A percentile compares a stretch with the other conserved stretches of the same genome.
Conservation (phyloP, 2,113 vertebrate species). For the Loxodonta africana region DNA sequence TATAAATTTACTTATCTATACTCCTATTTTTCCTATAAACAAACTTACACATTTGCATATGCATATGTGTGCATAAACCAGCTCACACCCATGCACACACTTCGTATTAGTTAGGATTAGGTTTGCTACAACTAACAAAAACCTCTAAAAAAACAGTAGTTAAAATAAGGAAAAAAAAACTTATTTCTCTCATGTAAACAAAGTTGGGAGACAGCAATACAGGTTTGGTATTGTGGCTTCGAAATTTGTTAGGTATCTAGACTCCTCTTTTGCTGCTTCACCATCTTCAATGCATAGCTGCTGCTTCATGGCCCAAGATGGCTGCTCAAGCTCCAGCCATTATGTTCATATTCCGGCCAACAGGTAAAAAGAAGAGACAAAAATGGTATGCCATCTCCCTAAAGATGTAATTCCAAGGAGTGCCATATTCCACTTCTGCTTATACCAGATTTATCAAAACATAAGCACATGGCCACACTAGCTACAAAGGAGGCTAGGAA, state of each 20-base stretch:
- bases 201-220: neutral
- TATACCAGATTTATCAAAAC: neutral
- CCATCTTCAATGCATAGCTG: neutral
- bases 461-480: neutral
- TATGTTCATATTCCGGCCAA: neutral
- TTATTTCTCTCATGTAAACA: neutral
- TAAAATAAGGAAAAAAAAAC: neutral
- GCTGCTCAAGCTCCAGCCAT: neutral
- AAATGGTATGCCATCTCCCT: neutral
- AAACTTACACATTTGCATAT: neutral
- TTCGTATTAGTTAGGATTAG: conserved; percentile 4
- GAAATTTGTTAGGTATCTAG: neutral
- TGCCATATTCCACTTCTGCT: neutral
- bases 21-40: too few relatives aligned
- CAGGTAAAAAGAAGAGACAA: neutral
- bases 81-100: neutral
- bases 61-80: neutral
- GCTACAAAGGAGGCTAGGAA: neutral
- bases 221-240: neutral
- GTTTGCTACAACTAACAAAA: neutral
- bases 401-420: neutral
- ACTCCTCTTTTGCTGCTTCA: neutral
- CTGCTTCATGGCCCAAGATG: neutral
- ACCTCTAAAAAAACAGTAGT: neutral
- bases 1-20: neutral